A percentile compares a stretch with the other conserved stretches of the same genome.
phyloP scores from a whole-genome alignment of 2,888 invertebrate genomes.

The Ectobius pallidus region DNA sequence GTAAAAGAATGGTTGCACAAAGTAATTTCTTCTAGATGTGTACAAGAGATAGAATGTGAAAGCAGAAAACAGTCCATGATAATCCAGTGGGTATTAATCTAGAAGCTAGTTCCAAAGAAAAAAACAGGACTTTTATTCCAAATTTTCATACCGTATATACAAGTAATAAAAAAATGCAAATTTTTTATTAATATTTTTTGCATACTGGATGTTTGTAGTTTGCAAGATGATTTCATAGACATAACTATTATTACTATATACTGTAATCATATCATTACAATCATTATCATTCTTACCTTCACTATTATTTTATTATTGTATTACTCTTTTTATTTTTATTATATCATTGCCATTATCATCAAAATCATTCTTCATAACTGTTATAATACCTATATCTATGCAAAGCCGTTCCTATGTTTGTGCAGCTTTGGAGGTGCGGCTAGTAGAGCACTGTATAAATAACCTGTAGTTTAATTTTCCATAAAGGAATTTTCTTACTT shows the following conservation, averaged over 20 bases:
- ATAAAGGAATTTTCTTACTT: slow-evolving; percentile 19
- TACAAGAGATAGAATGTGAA: no score
- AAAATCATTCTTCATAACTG: no score
- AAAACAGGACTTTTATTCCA: neutral
- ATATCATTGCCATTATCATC: neutral
- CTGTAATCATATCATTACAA: slow-evolving; percentile 18
- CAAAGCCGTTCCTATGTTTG: slow-evolving; percentile 16
- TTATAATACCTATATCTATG: no score
- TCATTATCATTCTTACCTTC: neutral
- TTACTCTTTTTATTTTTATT: no score
- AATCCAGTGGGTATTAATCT: neutral
- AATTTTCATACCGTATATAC: slow-evolving; percentile 3
- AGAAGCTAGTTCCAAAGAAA: neutral
- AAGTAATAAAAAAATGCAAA: slow-evolving; percentile 8
- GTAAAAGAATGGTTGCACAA: no score
- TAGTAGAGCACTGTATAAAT: slow-evolving; percentile 7
- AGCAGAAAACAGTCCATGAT: no score
- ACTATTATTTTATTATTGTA: no score
- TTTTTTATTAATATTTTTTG: slow-evolving; percentile 34
- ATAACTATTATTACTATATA: no score
- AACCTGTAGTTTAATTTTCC: slow-evolving; percentile 13
- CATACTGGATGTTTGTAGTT: slow-evolving; percentile 30
- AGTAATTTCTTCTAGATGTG: no score
- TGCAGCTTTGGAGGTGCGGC: slow-evolving; percentile 17
- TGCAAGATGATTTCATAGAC: slow-evolving; percentile 21